A percentile compares a stretch with the other conserved stretches of the same genome.
Evolutionary conservation across 2,113 vertebrate genomes (phyloP).

Genomic region (Odontesthes bonariensis): DNA sequence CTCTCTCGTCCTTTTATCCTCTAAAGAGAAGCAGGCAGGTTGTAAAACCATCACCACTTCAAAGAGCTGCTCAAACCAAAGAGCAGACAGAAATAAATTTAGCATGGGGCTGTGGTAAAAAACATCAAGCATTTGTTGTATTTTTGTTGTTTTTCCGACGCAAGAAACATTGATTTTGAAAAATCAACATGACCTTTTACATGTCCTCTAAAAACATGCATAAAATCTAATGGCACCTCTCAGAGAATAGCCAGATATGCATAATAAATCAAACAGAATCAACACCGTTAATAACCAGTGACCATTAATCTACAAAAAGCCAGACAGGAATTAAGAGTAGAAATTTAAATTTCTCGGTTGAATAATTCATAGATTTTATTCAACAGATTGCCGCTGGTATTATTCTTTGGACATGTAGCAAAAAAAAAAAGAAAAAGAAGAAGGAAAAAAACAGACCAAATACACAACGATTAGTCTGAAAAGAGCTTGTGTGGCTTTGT

Average conservation of each 20-base stretch:
- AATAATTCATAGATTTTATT: conserved; percentile 29
- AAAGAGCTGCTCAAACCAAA: conserved; percentile 21
- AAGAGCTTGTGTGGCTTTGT: neutral
- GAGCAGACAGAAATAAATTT: neutral
- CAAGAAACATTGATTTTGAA: neutral
- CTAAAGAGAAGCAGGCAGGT: conserved; percentile 1
- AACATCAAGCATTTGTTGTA: neutral
- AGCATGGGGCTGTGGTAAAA: neutral
- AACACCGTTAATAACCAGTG: conserved; percentile 20
- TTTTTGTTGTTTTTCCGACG: neutral
- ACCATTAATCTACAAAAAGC: conserved; percentile 22
- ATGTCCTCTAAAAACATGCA: conserved; percentile 10
- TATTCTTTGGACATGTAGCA: conserved; percentile 21
- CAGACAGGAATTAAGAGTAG: conserved; percentile 8
- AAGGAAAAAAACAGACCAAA: neutral
- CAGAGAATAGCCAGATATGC: neutral
- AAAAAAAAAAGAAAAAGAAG: neutral
- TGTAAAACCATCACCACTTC: conserved; percentile 27
- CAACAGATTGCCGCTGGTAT: neutral
- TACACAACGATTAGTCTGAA: neutral
- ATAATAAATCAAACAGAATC: conserved; percentile 15
- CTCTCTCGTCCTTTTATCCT: neutral
- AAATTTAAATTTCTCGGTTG: neutral
- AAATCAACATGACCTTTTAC: neutral
- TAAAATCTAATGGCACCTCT: conserved; percentile 2